Evolutionary conservation across 2,113 vertebrate species (phyloP).

Genomic region (Gymnocephalus cernua): DNA sequence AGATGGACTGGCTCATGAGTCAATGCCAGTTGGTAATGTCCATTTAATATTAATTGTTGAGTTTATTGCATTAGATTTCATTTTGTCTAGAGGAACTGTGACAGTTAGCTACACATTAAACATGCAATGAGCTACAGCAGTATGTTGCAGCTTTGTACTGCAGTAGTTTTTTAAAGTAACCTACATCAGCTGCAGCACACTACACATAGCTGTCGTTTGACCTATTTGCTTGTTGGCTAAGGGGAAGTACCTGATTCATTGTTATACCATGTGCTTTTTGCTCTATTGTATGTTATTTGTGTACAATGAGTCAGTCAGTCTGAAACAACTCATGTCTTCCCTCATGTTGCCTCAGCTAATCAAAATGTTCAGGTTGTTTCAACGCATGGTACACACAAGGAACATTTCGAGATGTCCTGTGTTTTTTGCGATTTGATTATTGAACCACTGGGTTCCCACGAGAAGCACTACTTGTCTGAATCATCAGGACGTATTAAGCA

Average conservation of each 20-base stretch:
- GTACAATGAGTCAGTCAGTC: slow-evolving; percentile 57
- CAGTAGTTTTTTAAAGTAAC: slow-evolving; percentile 9
- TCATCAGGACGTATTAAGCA: neutral
- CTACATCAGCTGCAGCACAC: neutral
- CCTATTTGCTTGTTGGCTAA: neutral
- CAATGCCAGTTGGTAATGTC: slow-evolving; percentile 83
- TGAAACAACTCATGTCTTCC: slow-evolving; percentile 37
- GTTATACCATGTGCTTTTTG: slow-evolving; percentile 40
- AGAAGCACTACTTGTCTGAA: neutral
- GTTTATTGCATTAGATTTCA: neutral
- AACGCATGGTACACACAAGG: neutral
- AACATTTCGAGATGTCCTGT: slow-evolving; percentile 8
- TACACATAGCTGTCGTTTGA: neutral
- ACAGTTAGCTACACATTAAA: slow-evolving; percentile 1
- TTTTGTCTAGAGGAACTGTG: slow-evolving; percentile 8
- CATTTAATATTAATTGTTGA: slow-evolving; percentile 35
- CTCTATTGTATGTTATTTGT: slow-evolving; percentile 54
- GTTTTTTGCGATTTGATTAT: slow-evolving; percentile 20
- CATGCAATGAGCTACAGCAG: neutral
- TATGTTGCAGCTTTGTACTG: neutral
- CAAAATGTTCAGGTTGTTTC: slow-evolving; percentile 20
- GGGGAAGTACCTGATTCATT: slow-evolving; percentile 55
- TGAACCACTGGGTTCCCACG: neutral
- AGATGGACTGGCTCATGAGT: slow-evolving; percentile 84
- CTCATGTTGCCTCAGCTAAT: slow-evolving; percentile 6